Evolutionary conservation across 2,113 vertebrate genomes (phyloP), one percentile per base, ranked within the genome.

Genomic region (Grammomys dolichurus): DNA sequence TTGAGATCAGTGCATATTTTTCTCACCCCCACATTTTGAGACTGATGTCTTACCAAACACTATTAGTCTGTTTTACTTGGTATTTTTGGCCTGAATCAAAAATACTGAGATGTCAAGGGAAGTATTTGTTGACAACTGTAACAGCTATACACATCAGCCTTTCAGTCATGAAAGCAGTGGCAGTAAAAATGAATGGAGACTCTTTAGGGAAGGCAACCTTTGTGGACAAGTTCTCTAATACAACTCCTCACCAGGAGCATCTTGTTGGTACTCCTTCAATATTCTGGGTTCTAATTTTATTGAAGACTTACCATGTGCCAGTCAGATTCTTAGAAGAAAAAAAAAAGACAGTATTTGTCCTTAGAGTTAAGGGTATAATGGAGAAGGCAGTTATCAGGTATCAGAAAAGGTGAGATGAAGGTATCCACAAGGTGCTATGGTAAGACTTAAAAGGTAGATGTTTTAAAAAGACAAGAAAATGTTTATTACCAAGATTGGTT

Each of bases 201-300:
- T 72, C 77, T 91, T 78, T 19, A 36, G 88, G 60, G 87, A 92
- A 67, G 88, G 88, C 82, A 28, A 33, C 54, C 93, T 72, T 89
- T 75, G 87, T 43, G 9, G 87, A 28, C 67, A 89, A 40, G 36
- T 65, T 91, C 48, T 96, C 54, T 80, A 86, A 82, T 58, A 69
- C 54, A 78, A 43, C 20, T 93, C 60, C 67, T 90, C 65, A 95
- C 24, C 58, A 56, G 26, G 26, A 90, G 65, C 31, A 63, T 77
- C 92, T 91, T 86, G 75, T 4, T 77, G 77, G 67, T 89, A 96
- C 63, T 43, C 33, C 91, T 95, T 69, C 94, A 95, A 77, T 89
- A 86, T 90, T 87, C 67, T 87, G 84, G 73, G 67, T 90, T 95
- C 90, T 95, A 33, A 91, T 63, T 95, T 94, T 97, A 76, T 87